A percentile compares a stretch with the other conserved stretches of the same genome.
Evolutionary conservation across 2,888 invertebrate species (phyloP).

Genomic region (Troides oblongomaculatus): DNA sequence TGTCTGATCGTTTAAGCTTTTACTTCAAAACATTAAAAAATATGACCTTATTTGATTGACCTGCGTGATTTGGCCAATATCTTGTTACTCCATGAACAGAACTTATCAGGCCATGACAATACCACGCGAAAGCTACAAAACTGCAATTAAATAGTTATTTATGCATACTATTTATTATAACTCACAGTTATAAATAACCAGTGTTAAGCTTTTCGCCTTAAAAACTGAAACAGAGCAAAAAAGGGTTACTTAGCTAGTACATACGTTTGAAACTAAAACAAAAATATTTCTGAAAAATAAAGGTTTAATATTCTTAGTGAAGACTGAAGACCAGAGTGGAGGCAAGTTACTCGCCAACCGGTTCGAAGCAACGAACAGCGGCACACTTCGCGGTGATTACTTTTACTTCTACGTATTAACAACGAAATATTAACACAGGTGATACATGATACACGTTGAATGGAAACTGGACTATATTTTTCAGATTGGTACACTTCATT

Average conservation of each 20-base stretch:
- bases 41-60: too few species aligned
- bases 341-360: slow-evolving; percentile 23
- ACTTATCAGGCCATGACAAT: too few species aligned
- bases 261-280: background rate
- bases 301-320: background rate
- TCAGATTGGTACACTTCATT: slow-evolving; percentile 4
- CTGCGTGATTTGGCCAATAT: too few species aligned
- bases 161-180: too few species aligned
- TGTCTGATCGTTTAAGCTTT: background rate
- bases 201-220: background rate
- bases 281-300: background rate
- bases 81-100: too few species aligned
- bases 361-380: slow-evolving; percentile 18
- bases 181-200: background rate
- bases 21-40: too few species aligned
- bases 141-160: too few species aligned
- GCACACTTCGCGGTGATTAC: slow-evolving; percentile 27
- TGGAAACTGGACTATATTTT: slow-evolving; percentile 24
- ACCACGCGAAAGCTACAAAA: too few species aligned
- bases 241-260: background rate
- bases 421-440: slow-evolving; percentile 28
- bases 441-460: slow-evolving; percentile 21
- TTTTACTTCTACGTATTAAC: slow-evolving; percentile 31
- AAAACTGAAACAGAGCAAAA: background rate
- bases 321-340: background rate